Evolutionary conservation across 2,797 vertebrate genomes (phyloP).

Genomic region (Lutjanus campechanus): DNA sequence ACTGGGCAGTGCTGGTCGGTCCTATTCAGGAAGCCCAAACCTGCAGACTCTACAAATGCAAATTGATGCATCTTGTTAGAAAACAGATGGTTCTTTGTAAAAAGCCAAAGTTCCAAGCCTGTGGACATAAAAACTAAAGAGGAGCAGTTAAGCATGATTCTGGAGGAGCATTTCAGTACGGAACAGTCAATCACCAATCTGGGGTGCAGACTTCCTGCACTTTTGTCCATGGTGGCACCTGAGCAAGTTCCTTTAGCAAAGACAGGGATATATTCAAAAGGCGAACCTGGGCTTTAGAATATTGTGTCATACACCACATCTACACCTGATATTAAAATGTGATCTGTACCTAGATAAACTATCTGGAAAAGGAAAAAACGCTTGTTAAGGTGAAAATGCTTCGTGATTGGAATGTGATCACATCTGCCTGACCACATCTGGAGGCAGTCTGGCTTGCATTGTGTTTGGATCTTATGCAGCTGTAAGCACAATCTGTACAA

Average conservation of each 20-base stretch:
- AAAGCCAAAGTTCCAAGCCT: not conserved
- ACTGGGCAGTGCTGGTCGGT: not conserved
- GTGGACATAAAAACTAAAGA: too few relatives aligned
- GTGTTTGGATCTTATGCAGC: too few relatives aligned
- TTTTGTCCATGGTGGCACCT: not conserved
- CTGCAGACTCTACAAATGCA: constrained; percentile 2
- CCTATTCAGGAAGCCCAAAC: not conserved
- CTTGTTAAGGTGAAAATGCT: too few relatives aligned
- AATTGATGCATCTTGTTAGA: not conserved
- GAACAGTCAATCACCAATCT: not conserved
- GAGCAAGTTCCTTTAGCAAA: not conserved
- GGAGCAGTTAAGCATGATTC: not conserved
- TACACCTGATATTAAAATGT: too few relatives aligned
- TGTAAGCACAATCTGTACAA: too few relatives aligned
- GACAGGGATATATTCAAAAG: not conserved
- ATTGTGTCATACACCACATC: too few relatives aligned
- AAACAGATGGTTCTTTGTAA: not conserved
- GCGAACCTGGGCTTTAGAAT: too few relatives aligned
- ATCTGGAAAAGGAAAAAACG: too few relatives aligned
- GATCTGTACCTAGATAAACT: too few relatives aligned
- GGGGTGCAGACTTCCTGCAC: not conserved
- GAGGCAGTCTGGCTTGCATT: too few relatives aligned
- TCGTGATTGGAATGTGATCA: too few relatives aligned
- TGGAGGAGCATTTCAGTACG: not conserved
- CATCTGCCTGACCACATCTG: too few relatives aligned